A percentile compares a stretch with the other conserved stretches of the same genome.
phyloP scores from a whole-genome alignment of 2,113 vertebrate species.

The Probosciger aterrimus region DNA sequence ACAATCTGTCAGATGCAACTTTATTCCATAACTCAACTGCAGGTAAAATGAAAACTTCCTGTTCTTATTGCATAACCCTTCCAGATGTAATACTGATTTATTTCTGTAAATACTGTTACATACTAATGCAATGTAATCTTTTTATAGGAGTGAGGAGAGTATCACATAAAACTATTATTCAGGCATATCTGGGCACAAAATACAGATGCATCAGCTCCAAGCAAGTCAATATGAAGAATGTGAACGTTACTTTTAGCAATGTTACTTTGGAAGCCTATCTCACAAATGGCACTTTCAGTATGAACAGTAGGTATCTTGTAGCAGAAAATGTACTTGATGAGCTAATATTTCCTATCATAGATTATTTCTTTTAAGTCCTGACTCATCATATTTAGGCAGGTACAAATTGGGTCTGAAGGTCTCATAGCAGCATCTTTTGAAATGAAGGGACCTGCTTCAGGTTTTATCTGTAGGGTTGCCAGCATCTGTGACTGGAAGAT shows the following conservation, averaged over 20 bases:
- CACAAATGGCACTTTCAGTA: slow-evolving; percentile 74
- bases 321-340: not conserved
- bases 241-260: slow-evolving; percentile 72
- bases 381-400: not conserved
- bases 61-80: not conserved
- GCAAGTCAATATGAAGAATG: slow-evolving; percentile 44
- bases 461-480: not conserved
- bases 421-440: not conserved
- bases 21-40: slow-evolving; percentile 77
- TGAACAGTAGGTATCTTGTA: slow-evolving; percentile 71
- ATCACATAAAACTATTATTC: slow-evolving; percentile 56
- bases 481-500: not conserved
- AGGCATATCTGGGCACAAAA: slow-evolving; percentile 77
- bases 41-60: slow-evolving; percentile 68
- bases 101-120: not conserved
- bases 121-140: not conserved
- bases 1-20: slow-evolving; percentile 82
- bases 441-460: not conserved
- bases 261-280: slow-evolving; percentile 87
- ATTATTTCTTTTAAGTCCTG: not conserved
- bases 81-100: not conserved
- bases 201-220: slow-evolving; percentile 79
- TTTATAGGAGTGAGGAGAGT: slow-evolving; percentile 29
- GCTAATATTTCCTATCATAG: not conserved
- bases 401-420: not conserved